Base-by-base conservation (phyloP, 2,888 invertebrate species). In the Phytoseiulus persimilis region DNA sequence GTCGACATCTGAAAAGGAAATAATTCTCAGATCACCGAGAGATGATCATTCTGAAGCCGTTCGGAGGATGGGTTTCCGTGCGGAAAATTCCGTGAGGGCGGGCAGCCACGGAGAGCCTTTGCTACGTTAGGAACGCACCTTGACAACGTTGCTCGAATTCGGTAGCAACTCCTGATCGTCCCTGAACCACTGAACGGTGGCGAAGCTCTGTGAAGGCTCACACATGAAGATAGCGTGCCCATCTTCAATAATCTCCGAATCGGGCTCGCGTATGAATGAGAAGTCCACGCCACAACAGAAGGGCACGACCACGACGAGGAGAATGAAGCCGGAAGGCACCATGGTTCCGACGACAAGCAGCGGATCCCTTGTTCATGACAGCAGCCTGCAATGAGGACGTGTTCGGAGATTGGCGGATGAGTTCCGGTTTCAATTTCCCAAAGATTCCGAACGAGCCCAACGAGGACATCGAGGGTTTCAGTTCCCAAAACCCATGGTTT, bases 171-270 rank as follows among this genome's bases (percentile, higher is more conserved):
- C 87, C 87, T 39, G 39, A 39, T 87, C 87, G 23, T 87, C 45
- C 31, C 87, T 33, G 33, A 87, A 87, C 87, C 87, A 87, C 65
- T 65, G 65, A 14, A 65, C 65, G 65, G 65, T 65, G 65, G 65
- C 65, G 28, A 65, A 65, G 65, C 65, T 28, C 65, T 65, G 65
- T 23, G 65, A 65, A 6, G 87, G 87, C 33, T 87, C 87, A 32
- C 87, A 87, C 87, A 45, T 87, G 32, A 87, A 87, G 33, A 33
- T 33, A 31, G 45, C 87, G 32, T 87, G 32, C 5, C 87, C 87
- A 87, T 87, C 33, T 32, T 87, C 87, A 33, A 87, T 87, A 23
- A 87, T 39, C 33, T 87, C 87, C 39, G 87, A 87, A 28, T 87
- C 45, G 39, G 87, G 87, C 87, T 87, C 87, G 11, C 45, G 87